Base-by-base conservation (phyloP, 2,888 invertebrate species). In the Lycia hirtaria region DNA sequence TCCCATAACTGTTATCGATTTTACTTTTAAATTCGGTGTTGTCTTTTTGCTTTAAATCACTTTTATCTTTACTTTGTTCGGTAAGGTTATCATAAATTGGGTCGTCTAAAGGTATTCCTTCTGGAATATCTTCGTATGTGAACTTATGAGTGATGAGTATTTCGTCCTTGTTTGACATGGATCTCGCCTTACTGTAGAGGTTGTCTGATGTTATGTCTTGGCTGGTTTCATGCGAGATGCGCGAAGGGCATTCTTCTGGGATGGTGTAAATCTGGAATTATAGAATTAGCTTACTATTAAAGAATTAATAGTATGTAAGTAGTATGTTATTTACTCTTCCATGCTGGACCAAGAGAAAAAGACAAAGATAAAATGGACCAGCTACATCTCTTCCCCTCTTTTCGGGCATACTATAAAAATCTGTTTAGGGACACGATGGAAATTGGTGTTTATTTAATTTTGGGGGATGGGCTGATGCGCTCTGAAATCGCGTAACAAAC, bases 221-320 rank as follows among this genome's bases (percentile, higher is more conserved):
- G 32, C 78, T 74, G 6, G 75, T 59, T 14, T 85, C 78, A 45
- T 83, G 77, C 0, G 77, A 60, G 48, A 86, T 76, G 20, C 80
- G 75, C 0, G 88, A 65, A 7, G 86, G 90, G 56, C 92, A 92
- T 35, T 88, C 87, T 71, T 91, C 92, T 10, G 91, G 87, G 37
- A 92, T 89, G 3, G 88, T 86, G 68, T 85, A 92, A 59, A 83
- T 80, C 92, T 92, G 77, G 7, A 72, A 72, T 19, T 19, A 19
- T 0, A 19, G 1, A 20, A 19, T n/a, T n/a, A 1, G n/a, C 4
- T 37, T 5, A n/a, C n/a, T n/a, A n/a, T n/a, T n/a, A n/a, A n/a
- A n/a, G n/a, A n/a, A n/a, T n/a, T n/a, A n/a, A n/a, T n/a, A n/a
- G n/a, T n/a, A n/a, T n/a, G n/a, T n/a, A n/a, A n/a, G n/a, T n/a